Conservation (phyloP, 2,888 invertebrate species). For the Machimus atricapillus region DNA sequence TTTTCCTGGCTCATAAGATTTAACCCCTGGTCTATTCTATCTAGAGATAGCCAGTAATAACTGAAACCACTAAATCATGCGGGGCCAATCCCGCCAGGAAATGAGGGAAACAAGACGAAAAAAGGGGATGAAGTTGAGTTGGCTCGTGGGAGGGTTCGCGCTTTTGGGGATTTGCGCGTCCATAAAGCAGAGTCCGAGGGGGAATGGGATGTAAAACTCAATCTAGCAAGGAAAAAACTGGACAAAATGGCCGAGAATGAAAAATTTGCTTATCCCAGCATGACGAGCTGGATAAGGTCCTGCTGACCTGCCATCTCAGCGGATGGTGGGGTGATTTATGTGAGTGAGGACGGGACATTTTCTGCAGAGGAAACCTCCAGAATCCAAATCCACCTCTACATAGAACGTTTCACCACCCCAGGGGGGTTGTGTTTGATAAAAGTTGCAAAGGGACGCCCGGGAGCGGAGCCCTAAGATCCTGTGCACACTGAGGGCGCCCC, state of each 20-base stretch:
- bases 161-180: neutral
- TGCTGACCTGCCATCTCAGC: slow-evolving; percentile 35
- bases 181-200: neutral
- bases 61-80: neutral
- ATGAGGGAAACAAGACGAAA: neutral
- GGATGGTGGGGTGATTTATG: slow-evolving; percentile 34
- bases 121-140: neutral
- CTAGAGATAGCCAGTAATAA: neutral
- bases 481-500: neutral
- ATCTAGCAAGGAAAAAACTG: slow-evolving; percentile 23
- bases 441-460: neutral
- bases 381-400: neutral
- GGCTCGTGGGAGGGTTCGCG: neutral
- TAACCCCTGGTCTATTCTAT: neutral
- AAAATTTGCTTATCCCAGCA: slow-evolving; percentile 35
- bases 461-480: neutral
- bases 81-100: slow-evolving; percentile 1
- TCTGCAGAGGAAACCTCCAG: neutral
- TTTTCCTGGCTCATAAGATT: neutral
- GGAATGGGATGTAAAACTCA: slow-evolving; percentile 3
- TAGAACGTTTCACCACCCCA: neutral
- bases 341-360: slow-evolving; percentile 11
- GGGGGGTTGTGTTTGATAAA: slow-evolving; percentile 7
- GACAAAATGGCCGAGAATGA: slow-evolving; percentile 38
- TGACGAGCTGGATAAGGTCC: slow-evolving; percentile 30